Percentiles rank a stretch among this genome's conserved stretches.
phyloP scores from a whole-genome alignment of 2,888 invertebrate genomes.

The Therioaphis trifolii region DNA sequence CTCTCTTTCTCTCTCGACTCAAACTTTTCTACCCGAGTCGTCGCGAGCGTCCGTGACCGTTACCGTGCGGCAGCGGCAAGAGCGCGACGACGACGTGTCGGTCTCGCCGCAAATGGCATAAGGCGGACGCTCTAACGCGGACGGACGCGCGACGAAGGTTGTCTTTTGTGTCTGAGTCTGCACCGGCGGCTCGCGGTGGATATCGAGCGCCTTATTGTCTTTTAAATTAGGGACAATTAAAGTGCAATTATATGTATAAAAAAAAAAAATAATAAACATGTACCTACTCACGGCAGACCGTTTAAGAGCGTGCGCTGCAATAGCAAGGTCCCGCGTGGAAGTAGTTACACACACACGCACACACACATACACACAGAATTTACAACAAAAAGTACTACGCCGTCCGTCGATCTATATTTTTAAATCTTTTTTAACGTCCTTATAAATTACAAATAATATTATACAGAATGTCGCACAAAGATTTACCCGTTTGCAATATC shows the following conservation, averaged over 20 bases:
- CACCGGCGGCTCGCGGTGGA: not conserved
- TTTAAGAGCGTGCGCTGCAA: not conserved
- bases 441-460: not conserved
- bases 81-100: not conserved
- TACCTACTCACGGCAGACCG: not conserved
- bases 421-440: not conserved
- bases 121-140: too few species aligned
- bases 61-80: too few species aligned
- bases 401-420: not conserved
- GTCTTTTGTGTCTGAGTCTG: not conserved
- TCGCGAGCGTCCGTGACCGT: not conserved
- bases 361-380: not conserved
- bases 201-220: slow-evolving; percentile 18
- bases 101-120: not conserved
- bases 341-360: not conserved
- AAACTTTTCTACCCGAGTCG: too few species aligned
- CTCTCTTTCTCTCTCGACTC: too few species aligned
- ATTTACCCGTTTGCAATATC: too few species aligned
- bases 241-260: slow-evolving; percentile 7
- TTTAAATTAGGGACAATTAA: slow-evolving; percentile 16
- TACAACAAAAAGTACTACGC: not conserved
- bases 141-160: slow-evolving; percentile 25
- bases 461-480: too few species aligned
- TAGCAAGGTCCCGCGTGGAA: slow-evolving; percentile 6
- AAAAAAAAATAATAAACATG: not conserved